Base-by-base conservation (phyloP, 2,113 vertebrate genomes). In the Cyprinodon tularosa region DNA sequence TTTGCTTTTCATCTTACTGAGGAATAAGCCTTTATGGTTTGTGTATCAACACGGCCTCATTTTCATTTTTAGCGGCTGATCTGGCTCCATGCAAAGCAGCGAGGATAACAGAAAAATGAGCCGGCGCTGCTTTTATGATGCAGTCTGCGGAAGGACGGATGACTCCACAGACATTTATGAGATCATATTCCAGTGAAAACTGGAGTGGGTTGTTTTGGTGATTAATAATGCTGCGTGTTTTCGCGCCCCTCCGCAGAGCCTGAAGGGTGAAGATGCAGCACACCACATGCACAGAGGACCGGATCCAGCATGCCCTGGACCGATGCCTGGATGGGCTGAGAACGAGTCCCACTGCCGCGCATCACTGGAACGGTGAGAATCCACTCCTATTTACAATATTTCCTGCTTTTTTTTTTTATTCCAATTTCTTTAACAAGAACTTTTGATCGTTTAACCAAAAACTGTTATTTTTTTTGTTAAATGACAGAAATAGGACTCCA, bases 231-330 rank as follows among this genome's bases (percentile, higher is more conserved):
- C 11, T 15, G 42, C 3, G 62, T 20, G 20, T 47, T 80, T 9
- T 39, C 1, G 39, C 73, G 8, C 14, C 1, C 64, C 0, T 72
- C 69, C 36, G 12, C 78, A 97, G 97, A 95, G 86, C 47, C 95
- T 95, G 96, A 96, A 88, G 86, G 87, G 74, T 72, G 72, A 98
- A 94, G 89, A 99, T 99, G 98, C 96, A 98, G 96, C 88, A 98
- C 93, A 99, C 97, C 29, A 96, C 97, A 0, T 99, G 98, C 90
- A 99, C 98, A 0, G 98, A 99, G 95, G 98, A 99, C 94, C 95
- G 98, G 83, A 99, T 99, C 94, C 96, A 97, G 92, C 98, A 99
- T 0, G 97, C 96, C 3, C 84, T 99, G 94, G 96, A 98, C 68
- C 91, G 97, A 72, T 98, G 98, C 72, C 93, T 99, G 44, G 96